These are phyloP conservation scores for Euura saliciscinereae DNA, from an alignment of 1,140 invertebrate species.

Conservation along the genomic window DNA sequence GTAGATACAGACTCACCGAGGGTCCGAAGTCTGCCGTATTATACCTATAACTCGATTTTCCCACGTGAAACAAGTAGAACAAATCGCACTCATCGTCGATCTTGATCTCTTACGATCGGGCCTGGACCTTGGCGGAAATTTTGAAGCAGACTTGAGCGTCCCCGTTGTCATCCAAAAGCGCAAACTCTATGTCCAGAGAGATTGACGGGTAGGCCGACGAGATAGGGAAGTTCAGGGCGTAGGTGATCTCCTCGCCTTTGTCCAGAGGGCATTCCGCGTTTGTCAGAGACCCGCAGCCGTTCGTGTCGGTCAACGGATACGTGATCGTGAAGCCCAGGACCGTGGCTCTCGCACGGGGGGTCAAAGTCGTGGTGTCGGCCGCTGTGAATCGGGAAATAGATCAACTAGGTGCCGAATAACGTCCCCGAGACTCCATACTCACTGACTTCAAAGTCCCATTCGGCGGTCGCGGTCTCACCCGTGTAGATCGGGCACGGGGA, in stretches of 20 bases:
- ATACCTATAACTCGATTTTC: no score
- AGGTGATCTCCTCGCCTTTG: constrained; percentile 37
- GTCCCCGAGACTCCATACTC: constrained; percentile 22
- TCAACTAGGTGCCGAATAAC: not conserved
- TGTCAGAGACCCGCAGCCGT: constrained; percentile 39
- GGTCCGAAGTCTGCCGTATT: no score
- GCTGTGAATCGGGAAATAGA: constrained; percentile 25
- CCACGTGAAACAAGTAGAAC: no score
- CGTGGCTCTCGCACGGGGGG: constrained; percentile 27
- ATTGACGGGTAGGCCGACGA: constrained; percentile 30
- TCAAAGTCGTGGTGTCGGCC: constrained; percentile 26
- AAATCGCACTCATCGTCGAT: no score
- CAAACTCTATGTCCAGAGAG: constrained; percentile 29
- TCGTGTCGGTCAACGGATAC: constrained; percentile 32
- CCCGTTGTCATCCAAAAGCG: constrained; percentile 25
- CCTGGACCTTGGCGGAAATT: constrained; percentile 29
- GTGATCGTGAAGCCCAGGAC: not conserved
- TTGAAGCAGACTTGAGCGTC: constrained; percentile 33
- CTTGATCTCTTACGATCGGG: not conserved
- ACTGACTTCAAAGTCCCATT: constrained; percentile 39
- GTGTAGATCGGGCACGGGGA: constrained; percentile 31
- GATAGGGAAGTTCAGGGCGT: constrained; percentile 39
- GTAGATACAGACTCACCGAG: no score
- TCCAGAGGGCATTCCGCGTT: constrained; percentile 40
- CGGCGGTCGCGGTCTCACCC: constrained; percentile 24